Evolutionary conservation across 2,113 vertebrate genomes (phyloP).

Genomic region (Orthonyx spaldingii): DNA sequence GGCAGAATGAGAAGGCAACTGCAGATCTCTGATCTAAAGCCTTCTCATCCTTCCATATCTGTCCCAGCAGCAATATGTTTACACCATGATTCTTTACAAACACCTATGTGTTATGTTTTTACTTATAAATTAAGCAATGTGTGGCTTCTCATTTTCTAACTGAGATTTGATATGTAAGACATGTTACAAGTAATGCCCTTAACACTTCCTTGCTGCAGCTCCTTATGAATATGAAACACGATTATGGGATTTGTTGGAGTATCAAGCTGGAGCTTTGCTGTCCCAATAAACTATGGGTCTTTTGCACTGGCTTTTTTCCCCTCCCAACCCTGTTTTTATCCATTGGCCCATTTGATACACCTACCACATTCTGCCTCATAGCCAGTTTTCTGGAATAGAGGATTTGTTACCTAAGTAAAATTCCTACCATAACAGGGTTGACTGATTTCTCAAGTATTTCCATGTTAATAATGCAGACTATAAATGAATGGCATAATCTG

Average conservation of each 20-base stretch:
- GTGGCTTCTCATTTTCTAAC: background rate
- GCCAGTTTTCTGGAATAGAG: background rate
- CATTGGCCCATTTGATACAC: background rate
- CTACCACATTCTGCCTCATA: background rate
- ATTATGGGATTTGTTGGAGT: background rate
- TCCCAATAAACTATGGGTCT: background rate
- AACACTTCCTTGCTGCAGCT: background rate
- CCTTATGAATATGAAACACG: background rate
- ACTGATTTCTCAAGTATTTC: background rate
- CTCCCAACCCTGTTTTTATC: background rate
- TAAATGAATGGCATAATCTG: background rate
- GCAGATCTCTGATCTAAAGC: background rate
- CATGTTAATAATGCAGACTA: background rate
- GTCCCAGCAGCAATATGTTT: background rate
- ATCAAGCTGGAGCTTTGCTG: background rate
- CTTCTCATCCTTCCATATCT: background rate
- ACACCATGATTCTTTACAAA: background rate
- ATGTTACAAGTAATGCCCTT: background rate
- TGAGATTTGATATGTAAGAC: background rate
- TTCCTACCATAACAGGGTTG: background rate
- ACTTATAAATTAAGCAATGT: background rate
- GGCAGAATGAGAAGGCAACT: background rate
- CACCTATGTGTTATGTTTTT: background rate
- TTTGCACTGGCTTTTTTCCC: background rate
- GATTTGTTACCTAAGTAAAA: background rate